Conservation (phyloP, 2,797 vertebrate species). For the Sorex maritimensis region DNA sequence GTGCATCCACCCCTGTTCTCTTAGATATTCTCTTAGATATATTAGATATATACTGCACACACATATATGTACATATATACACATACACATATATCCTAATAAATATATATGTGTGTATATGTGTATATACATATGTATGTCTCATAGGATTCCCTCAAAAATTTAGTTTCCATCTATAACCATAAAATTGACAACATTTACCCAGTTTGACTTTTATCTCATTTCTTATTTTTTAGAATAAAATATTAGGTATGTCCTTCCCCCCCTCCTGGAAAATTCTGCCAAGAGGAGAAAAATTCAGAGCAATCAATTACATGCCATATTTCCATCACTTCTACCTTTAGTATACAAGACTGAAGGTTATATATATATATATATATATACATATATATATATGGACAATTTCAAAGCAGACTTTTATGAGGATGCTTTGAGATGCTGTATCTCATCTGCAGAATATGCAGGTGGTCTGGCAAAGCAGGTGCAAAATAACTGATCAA, state of each 20-base stretch:
- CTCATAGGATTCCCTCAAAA: background rate
- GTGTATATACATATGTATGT: too few relatives aligned
- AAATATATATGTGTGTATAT: too few relatives aligned
- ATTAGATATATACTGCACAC: too few relatives aligned
- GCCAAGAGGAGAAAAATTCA: constrained; percentile 10
- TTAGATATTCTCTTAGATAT: too few relatives aligned
- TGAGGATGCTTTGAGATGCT: constrained; percentile 16
- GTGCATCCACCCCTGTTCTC: too few relatives aligned
- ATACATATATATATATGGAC: background rate
- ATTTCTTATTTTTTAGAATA: background rate
- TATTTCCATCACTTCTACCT: background rate
- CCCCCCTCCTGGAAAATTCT: constrained; percentile 17
- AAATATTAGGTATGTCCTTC: background rate
- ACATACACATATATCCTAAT: too few relatives aligned
- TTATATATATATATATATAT: background rate
- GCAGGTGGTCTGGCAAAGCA: constrained; percentile 49
- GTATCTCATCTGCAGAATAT: background rate
- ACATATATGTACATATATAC: background rate
- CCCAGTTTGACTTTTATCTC: background rate
- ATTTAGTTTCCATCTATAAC: background rate
- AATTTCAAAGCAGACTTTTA: background rate
- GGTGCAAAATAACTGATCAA: constrained; percentile 52
- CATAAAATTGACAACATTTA: background rate
- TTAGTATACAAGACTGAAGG: background rate
- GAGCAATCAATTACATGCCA: background rate